A percentile compares a stretch with the other conserved stretches of the same genome.
These are phyloP conservation scores for Crotalus viridis DNA, from an alignment of 2,113 vertebrate species.

Conservation along the genomic window DNA sequence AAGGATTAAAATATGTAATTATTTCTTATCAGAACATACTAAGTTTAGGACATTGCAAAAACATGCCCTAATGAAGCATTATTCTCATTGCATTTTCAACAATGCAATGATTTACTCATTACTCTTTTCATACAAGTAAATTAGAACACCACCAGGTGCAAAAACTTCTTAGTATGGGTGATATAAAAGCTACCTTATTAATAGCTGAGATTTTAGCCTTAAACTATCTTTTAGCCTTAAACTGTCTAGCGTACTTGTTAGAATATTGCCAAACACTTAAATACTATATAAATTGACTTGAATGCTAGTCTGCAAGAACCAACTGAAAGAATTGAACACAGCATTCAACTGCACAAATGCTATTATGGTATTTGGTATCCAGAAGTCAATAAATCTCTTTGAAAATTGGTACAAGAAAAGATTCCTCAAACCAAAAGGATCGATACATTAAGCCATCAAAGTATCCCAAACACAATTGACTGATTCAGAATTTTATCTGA, in stretches of 20 bases:
- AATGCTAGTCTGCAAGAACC: background rate
- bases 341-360: background rate
- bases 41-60: background rate
- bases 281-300: background rate
- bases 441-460: slow-evolving; percentile 5
- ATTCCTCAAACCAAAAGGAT: background rate
- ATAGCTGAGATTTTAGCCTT: background rate
- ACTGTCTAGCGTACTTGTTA: background rate
- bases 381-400: background rate
- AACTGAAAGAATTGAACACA: background rate
- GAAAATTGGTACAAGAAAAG: background rate
- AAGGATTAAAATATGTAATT: background rate
- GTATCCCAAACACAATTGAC: background rate
- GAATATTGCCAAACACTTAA: background rate
- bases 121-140: background rate
- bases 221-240: background rate
- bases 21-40: background rate
- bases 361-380: background rate
- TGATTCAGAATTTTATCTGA: slow-evolving; percentile 20
- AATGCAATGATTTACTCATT: background rate
- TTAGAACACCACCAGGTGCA: background rate
- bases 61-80: background rate
- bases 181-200: background rate
- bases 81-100: background rate
- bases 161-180: background rate